phyloP scores from a whole-genome alignment of 2,113 vertebrate genomes.

The Pogonocichla stellata region DNA sequence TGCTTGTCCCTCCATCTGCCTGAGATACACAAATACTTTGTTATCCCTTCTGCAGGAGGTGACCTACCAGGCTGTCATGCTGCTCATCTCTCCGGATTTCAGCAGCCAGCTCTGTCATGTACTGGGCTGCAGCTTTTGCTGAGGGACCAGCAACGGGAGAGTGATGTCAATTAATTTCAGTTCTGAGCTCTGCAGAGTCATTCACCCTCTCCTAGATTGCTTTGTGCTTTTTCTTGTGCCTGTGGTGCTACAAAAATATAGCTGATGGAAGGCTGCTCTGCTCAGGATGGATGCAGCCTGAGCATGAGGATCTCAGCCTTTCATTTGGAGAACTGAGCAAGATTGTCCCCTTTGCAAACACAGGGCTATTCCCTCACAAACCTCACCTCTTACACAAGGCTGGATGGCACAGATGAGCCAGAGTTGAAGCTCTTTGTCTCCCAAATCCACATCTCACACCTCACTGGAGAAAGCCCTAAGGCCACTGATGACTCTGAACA shows the following conservation, averaged over 20 bases:
- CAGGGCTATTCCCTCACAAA: neutral
- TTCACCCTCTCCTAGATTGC: neutral
- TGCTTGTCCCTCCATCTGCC: neutral
- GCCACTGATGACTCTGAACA: neutral
- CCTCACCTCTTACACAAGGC: neutral
- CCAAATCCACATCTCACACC: slow-evolving; percentile 38
- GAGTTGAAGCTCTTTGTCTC: neutral
- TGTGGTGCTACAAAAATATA: neutral
- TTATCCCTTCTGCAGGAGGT: neutral
- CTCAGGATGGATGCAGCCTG: neutral
- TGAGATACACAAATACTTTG: neutral
- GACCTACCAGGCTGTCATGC: neutral
- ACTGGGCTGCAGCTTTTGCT: neutral
- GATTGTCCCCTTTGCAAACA: neutral
- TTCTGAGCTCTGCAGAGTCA: neutral
- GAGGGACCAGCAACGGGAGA: neutral
- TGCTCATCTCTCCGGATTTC: neutral
- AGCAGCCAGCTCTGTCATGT: neutral
- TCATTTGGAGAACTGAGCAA: neutral
- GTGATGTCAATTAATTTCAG: neutral
- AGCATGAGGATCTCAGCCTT: neutral
- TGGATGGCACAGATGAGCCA: neutral
- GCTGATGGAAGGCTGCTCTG: rapidly evolving
- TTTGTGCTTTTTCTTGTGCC: neutral
- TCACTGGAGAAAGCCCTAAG: slow-evolving; percentile 38